phyloP scores from a whole-genome alignment of 2,797 vertebrate genomes.

The Todus mexicanus region DNA sequence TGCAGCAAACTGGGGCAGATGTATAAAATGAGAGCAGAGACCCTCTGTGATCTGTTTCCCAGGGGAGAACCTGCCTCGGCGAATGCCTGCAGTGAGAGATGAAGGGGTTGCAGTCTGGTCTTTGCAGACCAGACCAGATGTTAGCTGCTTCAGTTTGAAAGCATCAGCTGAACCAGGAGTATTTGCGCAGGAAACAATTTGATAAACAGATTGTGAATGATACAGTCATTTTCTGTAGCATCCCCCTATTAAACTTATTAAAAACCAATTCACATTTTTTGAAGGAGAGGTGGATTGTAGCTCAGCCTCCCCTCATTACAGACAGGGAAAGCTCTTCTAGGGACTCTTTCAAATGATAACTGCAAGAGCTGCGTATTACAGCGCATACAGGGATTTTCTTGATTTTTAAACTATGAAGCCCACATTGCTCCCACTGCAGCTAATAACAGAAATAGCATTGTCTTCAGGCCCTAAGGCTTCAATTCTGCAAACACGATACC shows the following conservation, averaged over 20 bases:
- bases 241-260: neutral
- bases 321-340: neutral
- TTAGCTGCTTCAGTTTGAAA: slow-evolving; percentile 43
- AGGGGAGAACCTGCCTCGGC: neutral
- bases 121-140: slow-evolving; percentile 4
- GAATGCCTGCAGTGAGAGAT: neutral
- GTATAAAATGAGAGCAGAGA: neutral
- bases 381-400: slow-evolving; percentile 3
- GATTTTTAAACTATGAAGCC: slow-evolving; percentile 31
- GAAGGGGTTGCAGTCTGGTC: neutral
- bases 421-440: slow-evolving; percentile 4
- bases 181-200: neutral
- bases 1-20: neutral
- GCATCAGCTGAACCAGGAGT: neutral
- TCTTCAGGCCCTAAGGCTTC: slow-evolving; percentile 44
- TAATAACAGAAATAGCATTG: slow-evolving; percentile 36
- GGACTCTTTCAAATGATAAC: neutral
- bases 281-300: neutral
- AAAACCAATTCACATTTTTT: neutral
- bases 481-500: slow-evolving; percentile 7
- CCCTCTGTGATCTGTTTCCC: neutral
- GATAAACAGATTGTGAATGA: slow-evolving; percentile 10
- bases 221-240: neutral
- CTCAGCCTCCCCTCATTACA: slow-evolving; percentile 3
- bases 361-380: neutral